Base-by-base conservation (phyloP, 2,888 invertebrate species). In the Drosophila cognata region DNA sequence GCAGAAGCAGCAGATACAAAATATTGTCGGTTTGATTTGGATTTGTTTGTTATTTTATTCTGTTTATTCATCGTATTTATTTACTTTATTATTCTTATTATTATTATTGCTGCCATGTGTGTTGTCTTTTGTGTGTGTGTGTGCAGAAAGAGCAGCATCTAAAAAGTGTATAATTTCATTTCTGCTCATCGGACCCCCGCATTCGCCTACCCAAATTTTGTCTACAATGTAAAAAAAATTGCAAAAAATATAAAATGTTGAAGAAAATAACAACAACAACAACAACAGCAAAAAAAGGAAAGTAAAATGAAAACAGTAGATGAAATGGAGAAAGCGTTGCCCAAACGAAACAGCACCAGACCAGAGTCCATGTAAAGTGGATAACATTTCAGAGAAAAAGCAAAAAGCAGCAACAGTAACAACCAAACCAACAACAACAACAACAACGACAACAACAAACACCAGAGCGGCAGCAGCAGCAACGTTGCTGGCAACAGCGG, bases 331-430 rank as follows among this genome's bases (percentile, higher is more conserved):
- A 67, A 67, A 73, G 35, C 77, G 53, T 53, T 62, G 67, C 64
- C 71, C 68, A 16, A 71, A 66, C 59, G 56, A 77, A 74, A 69
- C 62, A 77, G 41, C 63, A 69, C 13, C 61, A 74, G 74, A 70
- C 71, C 75, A 73, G 35, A 52, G 65, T 48, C 74, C 88, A 88
- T 87, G 86, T 86, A 89, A 87, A 76, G 82, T 78, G 81, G 77
- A 89, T 90, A 90, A 88, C 82, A 89, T 86, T 86, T 77, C 75
- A 74, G 81, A 55, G 57, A 35, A 74, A 65, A 74, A 52, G 75
- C 74, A 81, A 71, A 57, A 70, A 53, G 38, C 78, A 66, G 41
- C 65, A 67, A 29, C 71, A 72, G 29, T 46, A 70, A 11, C 72
- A 66, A n/a, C 62, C 57, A 18, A 52, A 67, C 18, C 53, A 58